phyloP scores from a whole-genome alignment of 35 echinoderm and acorn worm species.

The Heliocidaris tuberculata region DNA sequence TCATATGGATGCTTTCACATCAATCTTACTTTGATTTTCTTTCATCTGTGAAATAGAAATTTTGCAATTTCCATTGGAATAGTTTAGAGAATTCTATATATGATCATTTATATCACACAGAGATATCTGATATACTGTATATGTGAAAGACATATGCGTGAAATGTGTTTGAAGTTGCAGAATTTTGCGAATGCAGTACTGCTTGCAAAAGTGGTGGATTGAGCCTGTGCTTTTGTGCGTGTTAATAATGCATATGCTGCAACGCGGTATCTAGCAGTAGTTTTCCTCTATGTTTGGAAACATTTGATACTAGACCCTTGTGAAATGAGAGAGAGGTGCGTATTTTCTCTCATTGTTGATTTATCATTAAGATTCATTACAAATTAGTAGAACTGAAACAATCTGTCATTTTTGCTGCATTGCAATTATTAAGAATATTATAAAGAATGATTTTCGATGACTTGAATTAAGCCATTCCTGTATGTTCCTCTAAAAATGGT shows the following conservation, averaged over 20 bases:
- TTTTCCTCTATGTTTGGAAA: neutral
- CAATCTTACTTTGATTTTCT: neutral
- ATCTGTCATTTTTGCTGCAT: too few relatives aligned
- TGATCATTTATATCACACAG: neutral
- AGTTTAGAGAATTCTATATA: neutral
- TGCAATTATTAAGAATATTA: too few relatives aligned
- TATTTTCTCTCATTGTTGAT: too few relatives aligned
- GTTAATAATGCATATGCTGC: neutral
- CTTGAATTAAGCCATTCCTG: too few relatives aligned
- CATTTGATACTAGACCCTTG: neutral
- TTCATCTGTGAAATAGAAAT: neutral
- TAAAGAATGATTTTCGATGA: too few relatives aligned
- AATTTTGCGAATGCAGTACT: neutral
- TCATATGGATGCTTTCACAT: neutral
- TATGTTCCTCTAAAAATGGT: too few relatives aligned
- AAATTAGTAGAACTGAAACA: too few relatives aligned
- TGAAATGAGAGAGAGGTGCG: neutral
- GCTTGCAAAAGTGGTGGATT: neutral
- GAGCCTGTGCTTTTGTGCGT: neutral
- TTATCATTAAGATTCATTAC: too few relatives aligned
- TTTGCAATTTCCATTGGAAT: neutral
- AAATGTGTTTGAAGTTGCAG: neutral
- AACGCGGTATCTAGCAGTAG: neutral
- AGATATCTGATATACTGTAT: constrained; percentile 1
- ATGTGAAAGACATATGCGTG: neutral